Conservation (phyloP, 2,888 invertebrate species). For the Cylindroiulus punctatus region DNA sequence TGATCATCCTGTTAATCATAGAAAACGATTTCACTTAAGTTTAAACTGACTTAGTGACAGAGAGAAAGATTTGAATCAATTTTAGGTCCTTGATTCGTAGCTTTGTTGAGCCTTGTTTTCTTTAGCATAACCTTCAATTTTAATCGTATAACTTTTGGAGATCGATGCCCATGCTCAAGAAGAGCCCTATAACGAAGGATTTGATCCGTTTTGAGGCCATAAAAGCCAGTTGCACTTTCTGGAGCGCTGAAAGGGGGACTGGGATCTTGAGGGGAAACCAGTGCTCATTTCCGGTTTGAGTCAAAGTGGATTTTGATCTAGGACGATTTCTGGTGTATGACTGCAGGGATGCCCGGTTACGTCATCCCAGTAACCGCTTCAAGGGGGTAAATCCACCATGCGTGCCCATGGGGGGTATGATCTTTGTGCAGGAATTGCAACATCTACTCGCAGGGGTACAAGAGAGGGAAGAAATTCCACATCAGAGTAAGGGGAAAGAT, state of each 20-base stretch:
- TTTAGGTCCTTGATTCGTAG: too few relatives aligned
- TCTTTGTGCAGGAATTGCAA: not conserved
- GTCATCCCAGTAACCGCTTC: not conserved
- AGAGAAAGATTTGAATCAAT: too few relatives aligned
- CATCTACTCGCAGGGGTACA: not conserved
- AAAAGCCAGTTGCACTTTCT: not conserved
- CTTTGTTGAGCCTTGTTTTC: too few relatives aligned
- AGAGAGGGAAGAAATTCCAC: conserved; percentile 4
- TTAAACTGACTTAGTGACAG: too few relatives aligned
- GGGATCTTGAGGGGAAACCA: conserved; percentile 12
- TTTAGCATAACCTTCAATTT: not conserved
- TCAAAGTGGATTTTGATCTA: conserved; percentile 22
- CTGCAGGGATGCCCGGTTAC: conserved; percentile 16
- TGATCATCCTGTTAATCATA: too few relatives aligned
- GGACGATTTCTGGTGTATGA: not conserved
- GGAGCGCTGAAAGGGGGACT: not conserved
- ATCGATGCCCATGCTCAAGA: not conserved
- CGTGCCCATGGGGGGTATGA: not conserved
- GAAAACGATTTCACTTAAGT: too few relatives aligned
- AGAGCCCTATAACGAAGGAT: not conserved
- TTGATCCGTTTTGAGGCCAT: not conserved
- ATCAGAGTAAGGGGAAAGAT: not conserved
- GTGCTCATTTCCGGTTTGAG: conserved; percentile 15
- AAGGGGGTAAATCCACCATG: not conserved
- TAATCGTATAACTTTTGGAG: too few relatives aligned